phyloP scores from a whole-genome alignment of 2,888 invertebrate species.

The Pasiphila rectangulata region DNA sequence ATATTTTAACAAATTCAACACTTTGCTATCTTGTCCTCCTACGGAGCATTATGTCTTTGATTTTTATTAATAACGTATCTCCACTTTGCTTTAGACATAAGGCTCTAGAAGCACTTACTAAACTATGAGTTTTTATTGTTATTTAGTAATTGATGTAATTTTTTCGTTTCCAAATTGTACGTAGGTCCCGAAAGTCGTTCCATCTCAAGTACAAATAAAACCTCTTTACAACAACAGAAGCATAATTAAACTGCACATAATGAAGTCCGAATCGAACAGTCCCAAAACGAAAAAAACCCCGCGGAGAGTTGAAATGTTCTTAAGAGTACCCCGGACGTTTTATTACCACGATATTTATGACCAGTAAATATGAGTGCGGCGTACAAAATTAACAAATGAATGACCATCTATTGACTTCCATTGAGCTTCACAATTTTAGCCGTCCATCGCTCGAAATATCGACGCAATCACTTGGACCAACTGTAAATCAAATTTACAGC shows the following conservation, averaged over 20 bases:
- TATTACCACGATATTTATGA: slow-evolving; percentile 64
- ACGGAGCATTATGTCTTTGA: too few species aligned
- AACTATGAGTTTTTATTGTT: too few species aligned
- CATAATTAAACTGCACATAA: slow-evolving; percentile 21
- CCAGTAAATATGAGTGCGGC: slow-evolving; percentile 64
- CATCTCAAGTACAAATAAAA: too few species aligned
- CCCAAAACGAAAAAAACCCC: slow-evolving; percentile 29
- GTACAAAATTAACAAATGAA: slow-evolving; percentile 76
- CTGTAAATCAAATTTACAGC: slow-evolving; percentile 74
- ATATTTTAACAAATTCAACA: too few species aligned
- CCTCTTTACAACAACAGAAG: slow-evolving; percentile 15
- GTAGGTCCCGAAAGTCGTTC: too few species aligned
- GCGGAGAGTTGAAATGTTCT: slow-evolving; percentile 50
- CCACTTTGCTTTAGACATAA: too few species aligned
- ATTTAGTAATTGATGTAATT: too few species aligned
- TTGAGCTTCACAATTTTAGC: slow-evolving; percentile 69
- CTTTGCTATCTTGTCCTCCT: too few species aligned
- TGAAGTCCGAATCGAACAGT: slow-evolving; percentile 18
- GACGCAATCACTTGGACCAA: slow-evolving; percentile 56
- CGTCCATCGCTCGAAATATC: slow-evolving; percentile 49
- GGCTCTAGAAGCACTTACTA: too few species aligned
- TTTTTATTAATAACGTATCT: too few species aligned
- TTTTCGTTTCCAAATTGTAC: too few species aligned
- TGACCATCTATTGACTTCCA: slow-evolving; percentile 67
- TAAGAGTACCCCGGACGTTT: slow-evolving; percentile 58